Conservation (phyloP, 1,140 invertebrate genomes). For the Temnothorax curvispinosus region DNA sequence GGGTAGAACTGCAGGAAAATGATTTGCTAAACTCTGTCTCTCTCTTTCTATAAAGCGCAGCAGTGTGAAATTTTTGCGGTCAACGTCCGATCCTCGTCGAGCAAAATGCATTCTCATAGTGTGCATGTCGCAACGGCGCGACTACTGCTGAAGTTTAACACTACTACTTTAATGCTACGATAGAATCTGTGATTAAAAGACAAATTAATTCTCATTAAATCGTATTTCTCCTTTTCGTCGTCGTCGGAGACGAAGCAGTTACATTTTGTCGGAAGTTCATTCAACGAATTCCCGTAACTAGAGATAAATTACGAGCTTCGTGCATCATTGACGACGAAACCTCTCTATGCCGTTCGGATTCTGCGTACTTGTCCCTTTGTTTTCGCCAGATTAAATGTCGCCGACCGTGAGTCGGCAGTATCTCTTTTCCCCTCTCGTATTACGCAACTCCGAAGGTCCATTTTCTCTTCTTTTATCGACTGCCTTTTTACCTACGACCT, state of each 20-base stretch:
- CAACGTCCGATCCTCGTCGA: not conserved
- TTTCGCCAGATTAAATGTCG: conserved; percentile 34
- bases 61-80: not conserved
- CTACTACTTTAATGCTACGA: not conserved
- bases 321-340: not conserved
- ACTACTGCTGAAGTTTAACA: not conserved
- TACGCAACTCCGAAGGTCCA: not conserved
- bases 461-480: conserved; percentile 27
- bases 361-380: not conserved
- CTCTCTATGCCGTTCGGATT: not conserved
- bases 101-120: not conserved
- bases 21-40: not conserved
- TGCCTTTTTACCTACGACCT: conserved; percentile 1
- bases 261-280: not conserved
- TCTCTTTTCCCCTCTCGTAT: not conserved
- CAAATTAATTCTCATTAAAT: not conserved
- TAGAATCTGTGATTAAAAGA: conserved; percentile 3
- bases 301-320: not conserved
- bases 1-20: not conserved
- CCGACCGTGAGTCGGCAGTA: not conserved
- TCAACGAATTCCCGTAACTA: not conserved
- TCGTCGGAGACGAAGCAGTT: not conserved
- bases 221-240: too few relatives aligned
- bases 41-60: too few relatives aligned
- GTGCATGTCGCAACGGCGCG: not conserved